phyloP scores from a whole-genome alignment of 2,888 invertebrate genomes.

The Rhagium mordax region DNA sequence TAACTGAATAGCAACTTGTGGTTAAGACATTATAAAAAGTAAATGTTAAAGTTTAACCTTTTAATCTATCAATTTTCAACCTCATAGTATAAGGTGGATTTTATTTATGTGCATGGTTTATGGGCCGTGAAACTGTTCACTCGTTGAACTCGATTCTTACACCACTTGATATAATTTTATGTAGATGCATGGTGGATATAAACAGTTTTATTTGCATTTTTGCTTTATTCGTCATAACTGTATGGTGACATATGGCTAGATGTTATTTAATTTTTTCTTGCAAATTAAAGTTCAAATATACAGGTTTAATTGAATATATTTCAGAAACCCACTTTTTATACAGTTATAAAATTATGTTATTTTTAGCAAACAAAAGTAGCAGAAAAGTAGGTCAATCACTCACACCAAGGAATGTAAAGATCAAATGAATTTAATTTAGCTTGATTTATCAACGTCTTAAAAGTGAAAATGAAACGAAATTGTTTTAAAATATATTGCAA shows the following conservation, averaged over 20 bases:
- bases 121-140: constrained; percentile 56
- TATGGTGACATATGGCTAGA: constrained; percentile 27
- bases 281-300: not conserved
- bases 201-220: constrained; percentile 37
- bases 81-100: constrained; percentile 52
- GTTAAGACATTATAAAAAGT: constrained; percentile 56
- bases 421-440: too few relatives aligned
- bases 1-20: constrained; percentile 53
- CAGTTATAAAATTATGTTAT: not conserved
- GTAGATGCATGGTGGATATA: constrained; percentile 47
- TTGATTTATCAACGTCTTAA: too few relatives aligned
- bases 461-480: too few relatives aligned
- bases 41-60: constrained; percentile 57
- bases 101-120: constrained; percentile 56
- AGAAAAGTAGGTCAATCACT: too few relatives aligned
- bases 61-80: constrained; percentile 59
- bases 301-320: not conserved
- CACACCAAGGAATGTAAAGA: too few relatives aligned
- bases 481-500: too few relatives aligned
- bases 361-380: not conserved
- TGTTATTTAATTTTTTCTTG: not conserved
- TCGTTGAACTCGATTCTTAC: constrained; percentile 51
- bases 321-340: not conserved
- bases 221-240: constrained; percentile 20
- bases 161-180: constrained; percentile 51